Evolutionary conservation across 2,113 vertebrate species (phyloP).

Genomic region (Hiodon alosoides): DNA sequence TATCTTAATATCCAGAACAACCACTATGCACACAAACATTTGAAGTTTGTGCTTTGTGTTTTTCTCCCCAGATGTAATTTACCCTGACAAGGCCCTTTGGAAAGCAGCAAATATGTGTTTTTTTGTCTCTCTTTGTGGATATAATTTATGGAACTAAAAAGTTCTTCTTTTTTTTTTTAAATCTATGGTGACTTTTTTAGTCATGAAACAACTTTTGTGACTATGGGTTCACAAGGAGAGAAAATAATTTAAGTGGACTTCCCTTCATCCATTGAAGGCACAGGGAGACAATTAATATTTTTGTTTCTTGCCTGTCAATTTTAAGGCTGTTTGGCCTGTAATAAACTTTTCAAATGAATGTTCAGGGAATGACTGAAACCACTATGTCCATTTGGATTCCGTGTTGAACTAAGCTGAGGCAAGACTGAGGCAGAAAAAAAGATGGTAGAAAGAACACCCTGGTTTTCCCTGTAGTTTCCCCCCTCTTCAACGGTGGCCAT

Average conservation of each 20-base stretch:
- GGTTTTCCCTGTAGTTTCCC: conserved; percentile 18
- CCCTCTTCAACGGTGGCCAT: not conserved
- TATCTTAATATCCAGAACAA: conserved; percentile 67
- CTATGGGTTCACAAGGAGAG: conserved; percentile 50
- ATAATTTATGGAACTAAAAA: conserved; percentile 56
- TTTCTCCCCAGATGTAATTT: conserved; percentile 42
- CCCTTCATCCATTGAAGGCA: conserved; percentile 43
- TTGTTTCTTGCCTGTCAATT: conserved; percentile 46
- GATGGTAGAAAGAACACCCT: conserved; percentile 37
- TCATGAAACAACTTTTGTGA: conserved; percentile 40
- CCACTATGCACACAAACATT: conserved; percentile 69
- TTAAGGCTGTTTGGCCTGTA: conserved; percentile 52
- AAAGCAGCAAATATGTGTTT: conserved; percentile 52
- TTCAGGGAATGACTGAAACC: conserved; percentile 71
- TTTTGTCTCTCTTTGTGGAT: conserved; percentile 48
- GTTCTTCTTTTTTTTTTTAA: not conserved
- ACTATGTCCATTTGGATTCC: conserved; percentile 56
- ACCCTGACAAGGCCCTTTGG: conserved; percentile 58
- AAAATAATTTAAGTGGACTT: conserved; percentile 25
- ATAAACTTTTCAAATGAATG: conserved; percentile 43
- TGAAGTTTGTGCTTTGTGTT: conserved; percentile 44
- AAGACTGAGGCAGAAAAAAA: conserved; percentile 27
- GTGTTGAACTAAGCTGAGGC: conserved; percentile 8
- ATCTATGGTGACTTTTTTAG: not conserved
- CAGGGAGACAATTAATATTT: conserved; percentile 21